These are phyloP conservation scores for Hylaeus anthracinus DNA, from an alignment of 1,140 invertebrate genomes.

Conservation along the genomic window DNA sequence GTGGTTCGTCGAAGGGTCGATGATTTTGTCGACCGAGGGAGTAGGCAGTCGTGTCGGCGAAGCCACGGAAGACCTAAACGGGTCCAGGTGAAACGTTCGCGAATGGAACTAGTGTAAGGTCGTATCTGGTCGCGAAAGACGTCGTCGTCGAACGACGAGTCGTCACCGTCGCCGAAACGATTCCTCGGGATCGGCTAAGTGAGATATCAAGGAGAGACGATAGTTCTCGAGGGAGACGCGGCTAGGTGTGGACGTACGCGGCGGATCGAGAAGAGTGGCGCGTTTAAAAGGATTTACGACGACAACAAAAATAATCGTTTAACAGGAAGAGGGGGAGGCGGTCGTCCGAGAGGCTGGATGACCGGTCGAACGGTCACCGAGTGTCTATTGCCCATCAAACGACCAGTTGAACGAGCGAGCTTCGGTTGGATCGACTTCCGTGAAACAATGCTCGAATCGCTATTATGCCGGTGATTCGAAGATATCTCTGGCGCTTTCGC, in stretches of 20 bases:
- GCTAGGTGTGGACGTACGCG: constrained; percentile 57
- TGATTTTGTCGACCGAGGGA: not conserved
- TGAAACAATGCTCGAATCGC: constrained; percentile 51
- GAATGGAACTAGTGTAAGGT: not conserved
- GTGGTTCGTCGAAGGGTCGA: not conserved
- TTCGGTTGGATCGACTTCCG: constrained; percentile 59
- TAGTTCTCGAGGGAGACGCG: constrained; percentile 54
- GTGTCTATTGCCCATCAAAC: constrained; percentile 69
- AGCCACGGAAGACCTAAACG: not conserved
- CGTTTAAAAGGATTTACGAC: constrained; percentile 68
- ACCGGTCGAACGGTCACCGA: constrained; percentile 63
- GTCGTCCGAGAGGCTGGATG: constrained; percentile 48
- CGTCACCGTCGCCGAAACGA: constrained; percentile 51
- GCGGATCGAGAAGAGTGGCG: constrained; percentile 55
- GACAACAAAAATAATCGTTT: constrained; percentile 72
- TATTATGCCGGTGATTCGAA: constrained; percentile 10
- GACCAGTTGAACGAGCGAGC: constrained; percentile 53
- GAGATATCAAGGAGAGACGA: constrained; percentile 65
- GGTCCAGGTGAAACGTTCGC: not conserved
- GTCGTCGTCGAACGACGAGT: not conserved
- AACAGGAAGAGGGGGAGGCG: constrained; percentile 51
- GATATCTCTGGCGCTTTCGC: no score
- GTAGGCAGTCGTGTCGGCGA: constrained; percentile 1
- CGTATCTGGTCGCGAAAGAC: constrained; percentile 20
- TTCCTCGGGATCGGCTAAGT: constrained; percentile 54